Conservation (phyloP, 2,113 vertebrate species). For the Proterorhinus semilunaris region DNA sequence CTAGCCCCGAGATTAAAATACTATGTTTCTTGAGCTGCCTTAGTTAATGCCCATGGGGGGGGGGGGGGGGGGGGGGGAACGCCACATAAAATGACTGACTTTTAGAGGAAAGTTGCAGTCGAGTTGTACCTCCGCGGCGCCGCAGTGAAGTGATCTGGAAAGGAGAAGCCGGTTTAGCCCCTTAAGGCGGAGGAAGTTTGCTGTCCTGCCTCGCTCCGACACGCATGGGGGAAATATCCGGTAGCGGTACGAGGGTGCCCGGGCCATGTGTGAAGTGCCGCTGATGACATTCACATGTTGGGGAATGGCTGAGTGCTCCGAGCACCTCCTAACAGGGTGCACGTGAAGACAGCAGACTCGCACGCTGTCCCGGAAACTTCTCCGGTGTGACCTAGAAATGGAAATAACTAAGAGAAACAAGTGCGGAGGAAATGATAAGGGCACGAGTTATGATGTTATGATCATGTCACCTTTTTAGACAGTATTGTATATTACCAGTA, state of each 20-base stretch:
- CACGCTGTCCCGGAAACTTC: slow-evolving; percentile 31
- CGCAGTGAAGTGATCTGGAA: slow-evolving; percentile 47
- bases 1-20: no score
- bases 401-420: slow-evolving; percentile 5
- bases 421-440: neutral
- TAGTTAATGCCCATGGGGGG: no score
- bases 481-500: no score
- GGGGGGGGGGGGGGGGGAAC: neutral
- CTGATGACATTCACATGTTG: slow-evolving; percentile 72
- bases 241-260: slow-evolving; percentile 34
- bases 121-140: slow-evolving; percentile 32
- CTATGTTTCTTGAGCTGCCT: no score
- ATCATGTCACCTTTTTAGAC: no score
- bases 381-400: slow-evolving; percentile 8
- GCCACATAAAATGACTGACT: slow-evolving; percentile 4
- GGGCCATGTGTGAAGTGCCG: slow-evolving; percentile 67
- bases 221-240: slow-evolving; percentile 30
- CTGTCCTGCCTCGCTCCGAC: slow-evolving; percentile 36
- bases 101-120: slow-evolving; percentile 19
- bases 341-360: slow-evolving; percentile 26
- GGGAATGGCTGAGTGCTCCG: slow-evolving; percentile 51
- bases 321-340: slow-evolving; percentile 39
- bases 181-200: slow-evolving; percentile 45
- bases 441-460: neutral
- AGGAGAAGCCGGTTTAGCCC: slow-evolving; percentile 35